Evolutionary conservation across 2,113 vertebrate genomes (phyloP), one percentile per base, ranked within the genome.

Genomic region (Xyliphius kryptos): DNA sequence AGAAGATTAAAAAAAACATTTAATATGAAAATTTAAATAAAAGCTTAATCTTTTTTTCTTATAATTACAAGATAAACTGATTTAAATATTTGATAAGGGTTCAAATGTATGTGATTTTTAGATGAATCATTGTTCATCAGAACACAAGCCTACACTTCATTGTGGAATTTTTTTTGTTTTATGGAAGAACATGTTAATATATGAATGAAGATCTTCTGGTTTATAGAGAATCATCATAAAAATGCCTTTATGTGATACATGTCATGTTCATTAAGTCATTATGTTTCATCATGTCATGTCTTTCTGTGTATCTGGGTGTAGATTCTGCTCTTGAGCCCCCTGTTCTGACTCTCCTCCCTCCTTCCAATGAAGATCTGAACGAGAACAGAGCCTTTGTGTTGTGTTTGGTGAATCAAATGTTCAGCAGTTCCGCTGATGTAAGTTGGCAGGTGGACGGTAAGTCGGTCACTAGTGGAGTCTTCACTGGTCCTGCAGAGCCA

Each of bases 281-380:
- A 9, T 6, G 13, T 41, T 57, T 44, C 17, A 15, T 22, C 2
- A 12, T 9, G 20, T n/a, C 14, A 10, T 56, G 1, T 5, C 41
- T 43, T 9, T 2, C 6, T 26, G 41, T 60, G 57, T 60, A 10
- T 60, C 20, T 60, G 43, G n/a, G 47, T 69, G 36, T 72, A 84
- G 81, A 67, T 69, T 64, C 71, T 51, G 74, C 49, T 14, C 62
- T 78, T 68, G 0, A 68, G 72, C 63, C 69, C 66, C 79, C 81
- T 58, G 80, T 79, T 54, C 70, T 83, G 64, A 82, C 74, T 3
- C 53, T 83, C 67, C 76, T 81, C 32, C 80, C 76, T 76, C 78
- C 79, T 0, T 79, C 81, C 82, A 77, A 51, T 14, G 64, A 70
- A 76, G 79, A 82, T 63, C 75, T 82, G 54, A 68, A 70, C 74